These are phyloP conservation scores for Tetragonisca angustula DNA, from an alignment of 2,888 invertebrate species.

Conservation along the genomic window DNA sequence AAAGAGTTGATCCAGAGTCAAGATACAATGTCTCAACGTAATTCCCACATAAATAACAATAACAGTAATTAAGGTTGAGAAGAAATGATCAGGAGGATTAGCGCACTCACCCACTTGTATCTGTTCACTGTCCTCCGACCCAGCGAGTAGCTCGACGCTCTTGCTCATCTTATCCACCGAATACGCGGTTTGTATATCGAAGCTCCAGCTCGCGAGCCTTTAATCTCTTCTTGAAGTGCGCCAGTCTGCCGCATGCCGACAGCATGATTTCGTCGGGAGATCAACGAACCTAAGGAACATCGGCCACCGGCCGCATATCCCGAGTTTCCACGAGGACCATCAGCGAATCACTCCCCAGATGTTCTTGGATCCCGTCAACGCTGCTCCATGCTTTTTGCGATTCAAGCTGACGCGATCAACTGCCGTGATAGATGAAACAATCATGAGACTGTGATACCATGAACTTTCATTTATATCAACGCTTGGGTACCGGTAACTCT, in stretches of 20 bases:
- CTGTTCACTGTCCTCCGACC: constrained; percentile 80
- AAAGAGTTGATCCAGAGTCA: neutral
- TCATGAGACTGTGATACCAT: constrained; percentile 6
- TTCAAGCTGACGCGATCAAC: constrained; percentile 22
- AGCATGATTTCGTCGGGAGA: constrained; percentile 75
- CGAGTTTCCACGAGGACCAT: constrained; percentile 11
- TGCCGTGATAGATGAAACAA: constrained; percentile 49
- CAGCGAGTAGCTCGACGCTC: constrained; percentile 81
- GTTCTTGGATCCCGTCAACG: constrained; percentile 24
- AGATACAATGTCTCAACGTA: neutral
- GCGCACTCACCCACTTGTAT: constrained; percentile 72
- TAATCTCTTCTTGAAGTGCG: constrained; percentile 79
- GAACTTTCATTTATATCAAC: neutral
- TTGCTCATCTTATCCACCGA: constrained; percentile 80
- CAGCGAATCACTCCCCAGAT: constrained; percentile 11
- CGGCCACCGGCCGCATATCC: constrained; percentile 57
- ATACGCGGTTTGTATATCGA: constrained; percentile 60
- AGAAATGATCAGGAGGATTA: neutral
- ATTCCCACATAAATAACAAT: neutral
- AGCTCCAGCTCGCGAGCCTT: constrained; percentile 69
- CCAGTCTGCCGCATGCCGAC: constrained; percentile 73
- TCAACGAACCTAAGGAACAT: constrained; percentile 67
- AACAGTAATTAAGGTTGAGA: neutral
- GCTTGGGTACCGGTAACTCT: neutral
- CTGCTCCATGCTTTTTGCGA: constrained; percentile 35